phyloP scores from a whole-genome alignment of 2,888 invertebrate species.

The Parthenolecanium corni region DNA sequence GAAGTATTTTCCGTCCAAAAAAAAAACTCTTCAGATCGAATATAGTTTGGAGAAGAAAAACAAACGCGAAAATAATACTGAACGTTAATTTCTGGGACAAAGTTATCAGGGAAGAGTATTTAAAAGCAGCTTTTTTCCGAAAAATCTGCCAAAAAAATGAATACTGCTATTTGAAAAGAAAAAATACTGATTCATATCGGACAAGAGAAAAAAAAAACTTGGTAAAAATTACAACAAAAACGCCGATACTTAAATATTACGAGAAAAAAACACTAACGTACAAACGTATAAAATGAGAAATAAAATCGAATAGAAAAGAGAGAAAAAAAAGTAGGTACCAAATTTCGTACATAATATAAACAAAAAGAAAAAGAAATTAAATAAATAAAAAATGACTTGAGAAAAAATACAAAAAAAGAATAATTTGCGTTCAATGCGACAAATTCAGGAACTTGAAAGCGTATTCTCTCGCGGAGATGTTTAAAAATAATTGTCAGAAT shows the following conservation, averaged over 20 bases:
- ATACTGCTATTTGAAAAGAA: neutral
- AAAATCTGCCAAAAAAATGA: neutral
- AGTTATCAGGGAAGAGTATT: too few species aligned
- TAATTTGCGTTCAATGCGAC: constrained; percentile 25
- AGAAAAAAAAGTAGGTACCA: constrained; percentile 15
- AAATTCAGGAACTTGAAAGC: constrained; percentile 26
- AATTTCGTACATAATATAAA: constrained; percentile 11
- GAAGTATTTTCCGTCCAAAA: too few species aligned
- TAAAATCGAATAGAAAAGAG: constrained; percentile 13
- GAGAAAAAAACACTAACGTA: constrained; percentile 12
- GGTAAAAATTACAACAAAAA: neutral
- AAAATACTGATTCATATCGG: constrained; percentile 2
- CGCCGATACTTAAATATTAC: neutral
- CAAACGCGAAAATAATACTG: too few species aligned
- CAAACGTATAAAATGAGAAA: constrained; percentile 13
- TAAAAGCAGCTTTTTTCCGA: neutral
- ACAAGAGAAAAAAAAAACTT: too few species aligned
- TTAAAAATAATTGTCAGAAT: constrained; percentile 5
- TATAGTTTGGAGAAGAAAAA: too few species aligned
- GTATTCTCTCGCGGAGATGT: constrained; percentile 24
- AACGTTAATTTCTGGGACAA: too few species aligned
- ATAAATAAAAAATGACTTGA: constrained; percentile 8
- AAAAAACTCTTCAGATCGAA: too few species aligned
- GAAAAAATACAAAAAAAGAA: constrained; percentile 10
- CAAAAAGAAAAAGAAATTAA: constrained; percentile 6